These are phyloP conservation scores for Hylia prasina DNA, from an alignment of 2,113 vertebrate species.

Conservation along the genomic window DNA sequence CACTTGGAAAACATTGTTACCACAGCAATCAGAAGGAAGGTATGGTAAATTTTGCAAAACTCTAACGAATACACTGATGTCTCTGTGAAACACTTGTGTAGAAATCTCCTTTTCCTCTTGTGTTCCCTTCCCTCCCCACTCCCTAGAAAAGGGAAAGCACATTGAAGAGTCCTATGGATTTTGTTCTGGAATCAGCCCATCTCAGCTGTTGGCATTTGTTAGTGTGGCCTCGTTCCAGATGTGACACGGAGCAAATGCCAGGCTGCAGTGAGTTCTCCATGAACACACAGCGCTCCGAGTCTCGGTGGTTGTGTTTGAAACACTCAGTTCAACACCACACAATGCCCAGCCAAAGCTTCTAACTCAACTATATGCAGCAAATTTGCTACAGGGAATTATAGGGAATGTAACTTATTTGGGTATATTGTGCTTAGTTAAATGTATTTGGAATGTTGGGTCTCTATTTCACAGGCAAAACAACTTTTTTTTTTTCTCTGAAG, in stretches of 20 bases:
- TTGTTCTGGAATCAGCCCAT: not conserved
- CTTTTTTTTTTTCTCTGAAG: not conserved
- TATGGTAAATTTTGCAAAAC: not conserved
- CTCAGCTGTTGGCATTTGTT: not conserved
- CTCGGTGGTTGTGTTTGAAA: not conserved
- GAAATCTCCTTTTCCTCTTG: not conserved
- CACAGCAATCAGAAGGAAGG: conserved; percentile 14
- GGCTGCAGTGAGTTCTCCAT: not conserved
- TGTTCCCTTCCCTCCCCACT: not conserved
- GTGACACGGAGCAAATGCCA: not conserved
- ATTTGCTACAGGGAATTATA: conserved; percentile 37
- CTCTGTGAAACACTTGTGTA: not conserved
- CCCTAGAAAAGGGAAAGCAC: not conserved
- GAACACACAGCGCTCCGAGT: not conserved
- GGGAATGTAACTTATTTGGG: conserved; percentile 10
- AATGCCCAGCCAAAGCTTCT: conserved; percentile 36
- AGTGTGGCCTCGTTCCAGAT: not conserved
- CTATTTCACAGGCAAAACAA: not conserved
- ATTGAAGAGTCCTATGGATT: not conserved
- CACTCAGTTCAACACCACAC: not conserved
- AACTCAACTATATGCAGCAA: conserved; percentile 7
- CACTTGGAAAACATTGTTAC: not conserved
- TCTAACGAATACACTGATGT: not conserved
- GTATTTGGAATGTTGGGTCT: not conserved
- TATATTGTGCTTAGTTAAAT: not conserved